Evolutionary conservation across 2,888 invertebrate genomes (phyloP), one percentile per base, ranked within the genome.

Genomic region (Apodemia hepburni): DNA sequence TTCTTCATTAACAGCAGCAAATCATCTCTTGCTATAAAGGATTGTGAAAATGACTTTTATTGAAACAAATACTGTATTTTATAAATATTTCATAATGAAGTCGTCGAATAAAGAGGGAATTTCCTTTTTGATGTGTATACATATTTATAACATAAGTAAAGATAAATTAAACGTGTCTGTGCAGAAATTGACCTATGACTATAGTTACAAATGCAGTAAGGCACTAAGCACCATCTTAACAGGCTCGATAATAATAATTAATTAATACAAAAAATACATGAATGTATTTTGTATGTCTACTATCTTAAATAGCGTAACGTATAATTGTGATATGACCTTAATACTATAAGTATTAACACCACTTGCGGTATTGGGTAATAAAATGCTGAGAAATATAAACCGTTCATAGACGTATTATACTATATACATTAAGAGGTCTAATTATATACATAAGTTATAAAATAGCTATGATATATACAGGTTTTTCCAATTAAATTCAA

Each of bases 251-350:
- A 54, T 12, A 27, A n/a, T n/a, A n/a, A n/a, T n/a, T n/a, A n/a
- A 27, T 54, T 27, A 27, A 54, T 54, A 54, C 2, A 54, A 51
- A 51, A 18, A 51, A 54, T 27, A 27, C 11, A 12, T 5, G 33
- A 9, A 33, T 33, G 33, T 33, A 33, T 42, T 27, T 15, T 22
- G 12, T 54, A 54, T 15, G 22, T 12, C 6, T 54, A 54, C 27
- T 54, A 15, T 54, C 54, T 54, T 54, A 27, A 51, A 54, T 22
- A 15, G 27, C 15, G 18, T 54, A 22, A 54, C 12, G 6, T 54
- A 54, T 22, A 42, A 27, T 54, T 54, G 54, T 54, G 54, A 54
- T 54, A 54, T 27, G 54, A 54, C 27, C 54, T 27, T 54, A 54
- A 54, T 54, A 54, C 27, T 54, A 54, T 27, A 27, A 54, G 42